Percentiles rank a stretch among this genome's conserved stretches.
phyloP scores from a whole-genome alignment of 2,888 invertebrate genomes.

The Nebria brevicollis region DNA sequence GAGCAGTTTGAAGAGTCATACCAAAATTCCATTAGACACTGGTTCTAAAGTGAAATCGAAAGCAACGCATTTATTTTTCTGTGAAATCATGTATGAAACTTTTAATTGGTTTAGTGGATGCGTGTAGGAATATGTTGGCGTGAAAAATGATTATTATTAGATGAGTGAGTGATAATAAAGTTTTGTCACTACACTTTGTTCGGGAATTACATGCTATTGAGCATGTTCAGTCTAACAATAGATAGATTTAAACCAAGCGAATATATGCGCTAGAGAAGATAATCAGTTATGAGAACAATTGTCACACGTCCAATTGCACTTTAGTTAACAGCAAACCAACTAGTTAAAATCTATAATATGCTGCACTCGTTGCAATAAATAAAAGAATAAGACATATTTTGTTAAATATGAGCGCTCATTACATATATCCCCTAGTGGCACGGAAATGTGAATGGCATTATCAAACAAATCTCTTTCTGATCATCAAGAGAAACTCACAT shows the following conservation, averaged over 20 bases:
- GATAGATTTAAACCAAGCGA: neutral
- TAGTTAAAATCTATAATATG: neutral
- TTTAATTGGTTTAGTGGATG: neutral
- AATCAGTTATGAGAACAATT: neutral
- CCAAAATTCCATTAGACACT: no score
- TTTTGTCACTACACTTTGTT: neutral
- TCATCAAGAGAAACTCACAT: neutral
- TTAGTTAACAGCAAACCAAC: neutral
- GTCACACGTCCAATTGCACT: conserved; percentile 1
- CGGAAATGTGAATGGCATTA: neutral
- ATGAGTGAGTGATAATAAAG: neutral
- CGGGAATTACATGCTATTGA: neutral
- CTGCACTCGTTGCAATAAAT: neutral
- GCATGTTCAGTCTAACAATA: neutral
- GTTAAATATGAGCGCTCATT: neutral
- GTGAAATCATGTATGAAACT: neutral
- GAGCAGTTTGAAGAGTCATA: no score
- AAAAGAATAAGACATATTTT: neutral
- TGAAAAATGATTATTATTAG: neutral
- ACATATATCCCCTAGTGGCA: neutral
- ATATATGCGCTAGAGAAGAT: neutral
- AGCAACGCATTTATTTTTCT: neutral
- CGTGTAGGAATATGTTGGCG: neutral
- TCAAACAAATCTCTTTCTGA: neutral
- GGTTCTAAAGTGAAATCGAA: neutral